A percentile compares a stretch with the other conserved stretches of the same genome.
These are phyloP conservation scores for Drosophila longiperda DNA, from an alignment of 2,888 invertebrate genomes.

Conservation along the genomic window DNA sequence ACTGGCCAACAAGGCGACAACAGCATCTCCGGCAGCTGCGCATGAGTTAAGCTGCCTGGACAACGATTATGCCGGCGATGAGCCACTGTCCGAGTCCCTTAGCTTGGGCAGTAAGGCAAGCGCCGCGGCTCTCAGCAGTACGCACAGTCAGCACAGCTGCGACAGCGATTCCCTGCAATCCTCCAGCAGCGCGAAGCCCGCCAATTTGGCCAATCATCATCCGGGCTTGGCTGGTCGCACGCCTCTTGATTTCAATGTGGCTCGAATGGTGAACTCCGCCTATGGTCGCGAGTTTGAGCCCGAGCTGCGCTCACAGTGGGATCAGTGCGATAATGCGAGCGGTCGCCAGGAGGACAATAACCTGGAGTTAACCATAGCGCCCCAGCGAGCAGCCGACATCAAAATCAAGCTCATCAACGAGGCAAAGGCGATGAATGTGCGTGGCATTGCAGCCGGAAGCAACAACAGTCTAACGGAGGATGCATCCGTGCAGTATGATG, in stretches of 20 bases:
- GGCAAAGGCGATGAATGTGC: slow-evolving; percentile 84
- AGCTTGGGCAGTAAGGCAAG: slow-evolving; percentile 82
- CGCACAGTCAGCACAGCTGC: slow-evolving; percentile 82
- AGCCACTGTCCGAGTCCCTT: slow-evolving; percentile 77
- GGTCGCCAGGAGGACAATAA: slow-evolving; percentile 60
- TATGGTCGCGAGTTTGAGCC: slow-evolving; percentile 83
- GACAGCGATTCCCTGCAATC: slow-evolving; percentile 84
- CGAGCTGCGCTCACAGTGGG: slow-evolving; percentile 83
- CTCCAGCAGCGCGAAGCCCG: slow-evolving; percentile 73
- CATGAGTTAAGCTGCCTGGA: slow-evolving; percentile 69
- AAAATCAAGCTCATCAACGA: slow-evolving; percentile 84
- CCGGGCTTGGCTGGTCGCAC: slow-evolving; percentile 77
- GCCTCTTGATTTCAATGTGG: slow-evolving; percentile 84
- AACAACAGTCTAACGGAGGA: slow-evolving; percentile 69
- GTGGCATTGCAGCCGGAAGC: slow-evolving; percentile 72
- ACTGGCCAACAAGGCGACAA: slow-evolving; percentile 52
- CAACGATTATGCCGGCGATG: slow-evolving; percentile 69
- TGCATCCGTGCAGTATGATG: slow-evolving; percentile 81
- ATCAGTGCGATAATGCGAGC: slow-evolving; percentile 67
- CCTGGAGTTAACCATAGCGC: slow-evolving; percentile 89
- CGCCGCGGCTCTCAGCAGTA: slow-evolving; percentile 70
- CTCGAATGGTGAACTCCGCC: slow-evolving; percentile 82
- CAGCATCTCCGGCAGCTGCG: slow-evolving; percentile 37
- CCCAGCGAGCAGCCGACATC: slow-evolving; percentile 82
- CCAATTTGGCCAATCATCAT: slow-evolving; percentile 24